A percentile compares a stretch with the other conserved stretches of the same genome.
phyloP scores from a whole-genome alignment of 2,888 invertebrate genomes.

The Cryptops parisi region DNA sequence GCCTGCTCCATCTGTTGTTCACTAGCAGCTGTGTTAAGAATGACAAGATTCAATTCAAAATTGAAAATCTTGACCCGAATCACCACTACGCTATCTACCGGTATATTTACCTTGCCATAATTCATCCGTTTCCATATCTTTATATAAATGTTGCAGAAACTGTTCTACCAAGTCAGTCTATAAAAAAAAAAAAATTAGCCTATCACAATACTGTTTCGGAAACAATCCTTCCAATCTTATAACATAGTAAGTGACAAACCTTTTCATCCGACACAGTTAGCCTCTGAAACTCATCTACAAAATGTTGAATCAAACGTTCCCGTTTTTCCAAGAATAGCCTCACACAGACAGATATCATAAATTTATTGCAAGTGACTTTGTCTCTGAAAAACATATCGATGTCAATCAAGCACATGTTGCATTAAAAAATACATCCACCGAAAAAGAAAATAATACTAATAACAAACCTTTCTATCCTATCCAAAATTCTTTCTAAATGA shows the following conservation, averaged over 20 bases:
- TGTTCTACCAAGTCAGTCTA: constrained; percentile 62
- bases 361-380: constrained; percentile 53
- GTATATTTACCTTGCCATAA: constrained; percentile 47
- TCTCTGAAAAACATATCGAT: constrained; percentile 39
- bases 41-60: constrained; percentile 3
- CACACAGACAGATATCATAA: constrained; percentile 58
- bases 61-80: neutral
- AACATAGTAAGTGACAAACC: no score
- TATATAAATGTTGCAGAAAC: constrained; percentile 44
- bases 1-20: constrained; percentile 56
- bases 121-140: constrained; percentile 50
- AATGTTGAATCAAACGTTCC: constrained; percentile 53
- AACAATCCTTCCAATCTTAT: no score
- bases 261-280: constrained; percentile 78
- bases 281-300: constrained; percentile 63
- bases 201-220: no score
- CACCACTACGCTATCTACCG: neutral
- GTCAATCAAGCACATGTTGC: neutral
- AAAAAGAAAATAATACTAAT: neutral
- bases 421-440: neutral
- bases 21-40: constrained; percentile 45
- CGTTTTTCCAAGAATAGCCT: constrained; percentile 65
- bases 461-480: constrained; percentile 29
- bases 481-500: constrained; percentile 48
- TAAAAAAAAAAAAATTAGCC: constrained; percentile 17